Base-by-base conservation (phyloP, 1,140 invertebrate genomes). In the Macrocentrus cingulum region DNA sequence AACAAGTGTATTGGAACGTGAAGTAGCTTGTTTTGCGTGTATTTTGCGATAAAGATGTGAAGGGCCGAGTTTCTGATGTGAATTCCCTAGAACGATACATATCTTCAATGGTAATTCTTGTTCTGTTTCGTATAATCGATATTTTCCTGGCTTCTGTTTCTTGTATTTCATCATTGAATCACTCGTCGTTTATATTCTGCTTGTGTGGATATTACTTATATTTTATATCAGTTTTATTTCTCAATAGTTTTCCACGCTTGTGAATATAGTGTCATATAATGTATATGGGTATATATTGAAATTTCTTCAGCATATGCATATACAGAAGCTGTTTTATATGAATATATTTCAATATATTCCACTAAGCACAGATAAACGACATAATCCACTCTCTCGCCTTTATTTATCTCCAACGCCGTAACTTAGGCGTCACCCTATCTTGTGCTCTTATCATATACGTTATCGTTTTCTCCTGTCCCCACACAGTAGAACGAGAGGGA, bases 341-440 rank as follows among this genome's bases (percentile, higher is more conserved):
- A 2, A 39, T 39, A 39, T 39, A n/a, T n/a, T 39, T 39, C 16
- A 15, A 39, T 39, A 39, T 39, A 39, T 39, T 9, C 6, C 15
- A 34, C 2, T 9, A 1, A 34, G 8, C 8, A 9, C 8, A 34
- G 1, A 34, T 39, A 39, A 39, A 39, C 9, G 9, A n/a, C n/a
- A 39, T 11, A 39, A 4, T n/a, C 13, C n/a, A 16, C 16, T 4
- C 37, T 11, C 37, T 39, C 15, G n/a, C 37, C 37, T 15, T 39
- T 39, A 60, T 68, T 71, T 72, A 71, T 72, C 67, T 54, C 25
- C 44, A 9, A 9, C 32, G 56, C 53, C 48, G 52, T 70, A 70
- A 71, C 59, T 72, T 67, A 67, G 54, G 50, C 54, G 61, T 50
- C 59, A 59, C 45, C 48, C 64, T 70, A 72, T 72, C 70, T 68